Evolutionary conservation across 2,888 invertebrate genomes (phyloP).

Genomic region (Anodontia alba): DNA sequence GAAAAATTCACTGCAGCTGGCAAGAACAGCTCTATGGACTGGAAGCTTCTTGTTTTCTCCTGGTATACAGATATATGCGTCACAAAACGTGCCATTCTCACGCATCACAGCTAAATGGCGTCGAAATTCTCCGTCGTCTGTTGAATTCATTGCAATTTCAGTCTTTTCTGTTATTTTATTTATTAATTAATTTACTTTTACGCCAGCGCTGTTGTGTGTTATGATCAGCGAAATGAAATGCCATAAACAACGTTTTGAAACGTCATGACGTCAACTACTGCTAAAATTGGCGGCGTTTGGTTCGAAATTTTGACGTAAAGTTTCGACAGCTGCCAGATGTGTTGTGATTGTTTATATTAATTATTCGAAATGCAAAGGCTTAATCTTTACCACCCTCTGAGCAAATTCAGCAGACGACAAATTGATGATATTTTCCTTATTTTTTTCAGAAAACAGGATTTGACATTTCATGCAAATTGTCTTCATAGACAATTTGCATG

Average conservation of each 20-base stretch:
- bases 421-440: too few species aligned
- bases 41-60: conserved; percentile 93
- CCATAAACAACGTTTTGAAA: background rate
- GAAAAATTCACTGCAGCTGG: conserved; percentile 95
- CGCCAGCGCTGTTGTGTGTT: background rate
- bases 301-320: background rate
- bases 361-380: too few species aligned
- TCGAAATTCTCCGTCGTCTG: conserved; percentile 50
- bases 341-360: too few species aligned
- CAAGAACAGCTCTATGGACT: conserved; percentile 88
- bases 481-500: too few species aligned
- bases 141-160: background rate
- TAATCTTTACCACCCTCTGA: too few species aligned
- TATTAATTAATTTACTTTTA: background rate
- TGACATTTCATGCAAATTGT: too few species aligned
- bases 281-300: background rate
- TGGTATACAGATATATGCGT: conserved; percentile 89
- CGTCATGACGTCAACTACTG: background rate
- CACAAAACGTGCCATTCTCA: conserved; percentile 87
- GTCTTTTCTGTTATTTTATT: background rate
- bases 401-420: too few species aligned
- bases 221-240: background rate
- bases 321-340: background rate
- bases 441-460: too few species aligned
- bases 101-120: conserved; percentile 83